Evolutionary conservation across 2,797 vertebrate genomes (phyloP), one percentile per base, ranked within the genome.

Genomic region (Xenopus petersii): DNA sequence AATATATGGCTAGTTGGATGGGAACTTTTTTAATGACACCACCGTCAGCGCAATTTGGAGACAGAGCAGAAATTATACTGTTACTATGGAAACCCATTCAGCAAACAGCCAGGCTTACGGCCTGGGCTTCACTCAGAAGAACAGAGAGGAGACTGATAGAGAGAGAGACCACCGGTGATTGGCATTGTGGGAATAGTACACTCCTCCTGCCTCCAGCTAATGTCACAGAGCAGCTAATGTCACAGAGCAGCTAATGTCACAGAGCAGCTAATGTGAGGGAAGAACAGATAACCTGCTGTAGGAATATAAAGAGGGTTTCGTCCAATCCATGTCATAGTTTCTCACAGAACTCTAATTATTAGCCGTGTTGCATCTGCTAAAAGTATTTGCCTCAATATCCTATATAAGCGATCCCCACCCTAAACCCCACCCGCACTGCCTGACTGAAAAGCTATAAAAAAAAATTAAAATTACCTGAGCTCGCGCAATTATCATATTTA

Each of bases 21-120:
- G 70, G 61, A 73, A 78, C 66, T 73, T 78, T 73, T 78, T 78
- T 73, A 73, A 78, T 78, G 71, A 78, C 75, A 73, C 71, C 30
- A 60, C 75, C 73, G 75, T 73, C 75, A 58, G 70, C 62, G 70
- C 70, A 77, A 77, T 77, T 77, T 68, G 75, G 21, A 63, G 59
- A 58, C 42, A 63, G 75, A 75, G 63, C 42, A 67, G 49, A 61
- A 78, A 73, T 64, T 73, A 78, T 68, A 78, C 46, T 6, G 75
- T 78, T 63, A 13, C 70, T 30, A 78, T 78, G 61, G 71, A 58
- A 78, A 78, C 75, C 51, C 51, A 6, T 73, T 64, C 65, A 60
- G 65, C 70, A 69, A 73, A 49, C 64, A 68, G 65, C 70, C 60
- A 69, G 63, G 69, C 64, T 78, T 65, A 73, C 66, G 72, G 55